phyloP scores from a whole-genome alignment of 2,888 invertebrate genomes.

The Argyresthia albistria region DNA sequence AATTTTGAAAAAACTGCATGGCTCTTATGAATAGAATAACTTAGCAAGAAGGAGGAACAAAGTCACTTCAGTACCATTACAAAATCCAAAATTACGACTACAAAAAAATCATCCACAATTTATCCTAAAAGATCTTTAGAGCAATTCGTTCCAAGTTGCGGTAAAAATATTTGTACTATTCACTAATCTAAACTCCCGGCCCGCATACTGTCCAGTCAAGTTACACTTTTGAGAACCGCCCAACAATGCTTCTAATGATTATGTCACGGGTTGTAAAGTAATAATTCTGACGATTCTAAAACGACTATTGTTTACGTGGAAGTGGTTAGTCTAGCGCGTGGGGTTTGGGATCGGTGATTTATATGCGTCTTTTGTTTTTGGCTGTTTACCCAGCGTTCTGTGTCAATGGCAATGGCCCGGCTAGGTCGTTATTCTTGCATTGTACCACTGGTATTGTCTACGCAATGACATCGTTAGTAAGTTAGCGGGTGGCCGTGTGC shows the following conservation, averaged over 20 bases:
- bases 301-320: constrained; percentile 52
- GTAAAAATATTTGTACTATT: constrained; percentile 50
- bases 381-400: constrained; percentile 44
- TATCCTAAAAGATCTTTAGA: background rate
- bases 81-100: background rate
- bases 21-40: background rate
- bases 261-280: constrained; percentile 53
- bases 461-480: constrained; percentile 65
- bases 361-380: constrained; percentile 68
- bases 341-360: constrained; percentile 48
- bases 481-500: constrained; percentile 60
- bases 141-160: constrained; percentile 49
- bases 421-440: constrained; percentile 67
- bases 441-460: constrained; percentile 61
- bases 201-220: constrained; percentile 21
- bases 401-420: constrained; percentile 50
- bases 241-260: constrained; percentile 55
- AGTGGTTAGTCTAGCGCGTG: constrained; percentile 52
- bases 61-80: background rate
- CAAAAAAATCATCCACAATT: background rate
- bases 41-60: background rate
- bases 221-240: constrained; percentile 43
- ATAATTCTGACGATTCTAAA: constrained; percentile 50
- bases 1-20: too few relatives aligned
- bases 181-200: constrained; percentile 34